A percentile compares a stretch with the other conserved stretches of the same genome.
Conservation (phyloP, 2,888 invertebrate genomes). For the Myopa tessellatipennis region DNA sequence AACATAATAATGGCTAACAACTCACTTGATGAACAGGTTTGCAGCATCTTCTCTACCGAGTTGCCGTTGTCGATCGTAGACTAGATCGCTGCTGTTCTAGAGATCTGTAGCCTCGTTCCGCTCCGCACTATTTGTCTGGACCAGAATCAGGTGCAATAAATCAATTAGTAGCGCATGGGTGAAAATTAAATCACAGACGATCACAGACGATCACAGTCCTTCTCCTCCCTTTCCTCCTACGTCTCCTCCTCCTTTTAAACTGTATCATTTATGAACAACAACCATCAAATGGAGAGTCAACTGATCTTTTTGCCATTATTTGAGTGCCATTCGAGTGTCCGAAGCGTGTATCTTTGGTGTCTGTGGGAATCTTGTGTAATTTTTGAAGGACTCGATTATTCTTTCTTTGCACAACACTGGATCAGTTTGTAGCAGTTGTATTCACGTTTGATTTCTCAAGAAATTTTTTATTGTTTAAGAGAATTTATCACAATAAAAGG, state of each 20-base stretch:
- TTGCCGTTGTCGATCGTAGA: constrained; percentile 7
- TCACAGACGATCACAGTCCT: not conserved
- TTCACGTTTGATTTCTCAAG: constrained; percentile 35
- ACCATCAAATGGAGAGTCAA: not conserved
- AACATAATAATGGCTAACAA: not conserved
- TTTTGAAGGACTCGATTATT: not conserved
- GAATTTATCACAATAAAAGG: not conserved
- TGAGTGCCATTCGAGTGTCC: too few species aligned
- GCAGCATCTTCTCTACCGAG: not conserved
- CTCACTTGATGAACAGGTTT: constrained; percentile 6
- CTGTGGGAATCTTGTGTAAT: constrained; percentile 32
- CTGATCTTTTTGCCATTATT: not conserved
- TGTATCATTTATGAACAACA: not conserved
- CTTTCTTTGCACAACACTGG: constrained; percentile 4
- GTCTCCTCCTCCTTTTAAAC: not conserved
- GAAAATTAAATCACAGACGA: constrained; percentile 19
- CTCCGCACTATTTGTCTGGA: not conserved
- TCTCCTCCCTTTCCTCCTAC: not conserved
- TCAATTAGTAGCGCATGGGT: constrained; percentile 36
- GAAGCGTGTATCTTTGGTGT: not conserved
- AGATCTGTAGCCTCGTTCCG: constrained; percentile 6
- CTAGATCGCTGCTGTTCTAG: not conserved
- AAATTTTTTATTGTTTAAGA: constrained; percentile 20
- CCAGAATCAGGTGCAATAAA: constrained; percentile 33
- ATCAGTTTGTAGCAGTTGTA: not conserved